Percentiles rank a stretch among this genome's conserved stretches.
Conservation (phyloP, 2,113 vertebrate species). For the Hydrochoerus hydrochaeris region DNA sequence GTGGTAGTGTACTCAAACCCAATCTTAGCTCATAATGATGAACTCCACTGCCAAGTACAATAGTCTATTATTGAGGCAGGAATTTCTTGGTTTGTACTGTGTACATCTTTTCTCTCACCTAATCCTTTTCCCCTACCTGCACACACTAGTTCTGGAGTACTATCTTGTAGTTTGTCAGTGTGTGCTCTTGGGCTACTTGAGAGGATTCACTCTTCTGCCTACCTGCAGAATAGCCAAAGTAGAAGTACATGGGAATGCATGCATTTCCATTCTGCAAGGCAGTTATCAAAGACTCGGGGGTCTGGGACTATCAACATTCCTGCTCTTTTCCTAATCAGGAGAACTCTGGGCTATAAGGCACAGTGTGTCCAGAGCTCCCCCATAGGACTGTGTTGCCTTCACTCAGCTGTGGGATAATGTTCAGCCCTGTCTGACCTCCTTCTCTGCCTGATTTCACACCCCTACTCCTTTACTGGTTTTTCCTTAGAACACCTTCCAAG, state of each 20-base stretch:
- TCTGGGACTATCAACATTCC: neutral
- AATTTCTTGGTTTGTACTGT: neutral
- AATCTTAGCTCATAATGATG: neutral
- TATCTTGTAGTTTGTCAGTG: neutral
- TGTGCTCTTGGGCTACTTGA: neutral
- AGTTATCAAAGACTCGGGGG: neutral
- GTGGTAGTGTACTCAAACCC: neutral
- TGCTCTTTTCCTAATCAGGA: neutral
- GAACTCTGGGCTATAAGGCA: neutral
- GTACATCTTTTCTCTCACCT: neutral
- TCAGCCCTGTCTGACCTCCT: neutral
- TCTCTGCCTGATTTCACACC: neutral
- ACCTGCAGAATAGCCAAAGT: neutral
- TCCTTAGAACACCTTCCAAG: neutral
- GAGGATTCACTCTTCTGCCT: neutral
- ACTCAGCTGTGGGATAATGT: accelerated
- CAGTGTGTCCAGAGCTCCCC: neutral
- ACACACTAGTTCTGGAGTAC: neutral
- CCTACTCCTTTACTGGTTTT: neutral
- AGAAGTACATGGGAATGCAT: neutral
- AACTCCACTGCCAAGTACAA: neutral
- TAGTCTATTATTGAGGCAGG: neutral
- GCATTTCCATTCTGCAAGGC: neutral
- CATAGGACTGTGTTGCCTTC: neutral
- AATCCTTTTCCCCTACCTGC: neutral